These are phyloP conservation scores for Eupithecia centaureata DNA, from an alignment of 2,888 invertebrate species.

Conservation along the genomic window DNA sequence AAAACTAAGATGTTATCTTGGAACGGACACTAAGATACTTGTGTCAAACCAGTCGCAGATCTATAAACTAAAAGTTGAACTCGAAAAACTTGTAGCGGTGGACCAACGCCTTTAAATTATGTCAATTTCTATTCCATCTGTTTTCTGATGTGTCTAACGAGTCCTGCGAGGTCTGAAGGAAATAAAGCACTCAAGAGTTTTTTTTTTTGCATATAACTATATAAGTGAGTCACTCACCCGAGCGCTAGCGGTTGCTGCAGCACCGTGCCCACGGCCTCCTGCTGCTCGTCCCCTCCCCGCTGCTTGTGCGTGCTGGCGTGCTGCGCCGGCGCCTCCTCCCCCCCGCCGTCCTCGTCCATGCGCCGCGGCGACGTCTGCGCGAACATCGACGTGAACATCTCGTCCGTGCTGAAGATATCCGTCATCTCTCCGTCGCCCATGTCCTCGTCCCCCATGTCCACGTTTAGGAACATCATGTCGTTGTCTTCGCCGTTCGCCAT, in stretches of 20 bases:
- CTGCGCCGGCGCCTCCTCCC: slow-evolving; percentile 53
- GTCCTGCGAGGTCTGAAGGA: no score
- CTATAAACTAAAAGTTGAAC: no score
- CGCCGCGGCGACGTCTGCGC: slow-evolving; percentile 58
- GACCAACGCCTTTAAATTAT: no score
- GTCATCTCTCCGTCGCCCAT: slow-evolving; percentile 88
- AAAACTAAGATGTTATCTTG: no score
- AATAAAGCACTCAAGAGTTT: no score
- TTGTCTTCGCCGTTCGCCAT: slow-evolving; percentile 78
- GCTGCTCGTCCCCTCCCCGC: slow-evolving; percentile 48
- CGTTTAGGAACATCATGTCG: slow-evolving; percentile 77
- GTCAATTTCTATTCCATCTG: no score
- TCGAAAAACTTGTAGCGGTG: no score
- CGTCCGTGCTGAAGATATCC: slow-evolving; percentile 87
- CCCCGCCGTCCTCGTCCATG: slow-evolving; percentile 55
- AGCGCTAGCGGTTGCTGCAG: slow-evolving; percentile 99
- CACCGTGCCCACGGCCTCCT: slow-evolving; percentile 92
- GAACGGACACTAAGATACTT: no score
- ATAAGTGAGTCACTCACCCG: slow-evolving; percentile 80
- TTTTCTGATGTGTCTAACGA: no score
- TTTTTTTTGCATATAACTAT: not conserved
- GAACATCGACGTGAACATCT: slow-evolving; percentile 87
- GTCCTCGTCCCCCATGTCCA: slow-evolving; percentile 77
- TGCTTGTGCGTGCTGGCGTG: slow-evolving; percentile 51
- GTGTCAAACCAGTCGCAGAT: no score